Conservation (phyloP, 1,140 invertebrate species). For the Drosophila nasuta region DNA sequence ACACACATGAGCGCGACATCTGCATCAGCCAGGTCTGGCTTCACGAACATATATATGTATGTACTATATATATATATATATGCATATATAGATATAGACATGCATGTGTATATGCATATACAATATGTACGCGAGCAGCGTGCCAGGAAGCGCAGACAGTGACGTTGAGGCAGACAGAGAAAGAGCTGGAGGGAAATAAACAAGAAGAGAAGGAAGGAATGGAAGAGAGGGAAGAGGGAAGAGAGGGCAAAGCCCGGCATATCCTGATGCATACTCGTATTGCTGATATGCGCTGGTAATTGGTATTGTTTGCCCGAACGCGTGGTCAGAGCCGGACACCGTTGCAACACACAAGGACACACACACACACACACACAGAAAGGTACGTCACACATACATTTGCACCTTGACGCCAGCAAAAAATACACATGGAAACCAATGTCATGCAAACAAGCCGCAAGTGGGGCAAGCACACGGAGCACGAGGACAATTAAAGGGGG, state of each 20-base stretch:
- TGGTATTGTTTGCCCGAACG: constrained; percentile 80
- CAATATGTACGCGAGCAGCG: constrained; percentile 46
- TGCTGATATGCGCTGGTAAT: constrained; percentile 72
- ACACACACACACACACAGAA: constrained; percentile 14
- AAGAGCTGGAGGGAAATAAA: background rate
- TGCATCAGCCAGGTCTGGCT: constrained; percentile 22
- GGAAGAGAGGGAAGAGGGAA: background rate
- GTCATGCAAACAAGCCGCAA: constrained; percentile 39
- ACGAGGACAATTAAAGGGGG: background rate
- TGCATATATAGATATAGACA: constrained; percentile 38
- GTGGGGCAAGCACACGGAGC: constrained; percentile 18
- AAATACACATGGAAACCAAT: constrained; percentile 46
- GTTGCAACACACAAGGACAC: constrained; percentile 33
- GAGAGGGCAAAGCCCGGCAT: constrained; percentile 42
- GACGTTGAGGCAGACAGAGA: background rate
- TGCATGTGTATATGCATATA: constrained; percentile 32
- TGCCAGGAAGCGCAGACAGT: constrained; percentile 51
- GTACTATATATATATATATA: no score
- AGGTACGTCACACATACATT: constrained; percentile 21
- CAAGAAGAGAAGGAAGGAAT: background rate
- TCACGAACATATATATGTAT: constrained; percentile 49
- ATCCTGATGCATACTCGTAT: constrained; percentile 55
- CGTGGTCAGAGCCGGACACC: constrained; percentile 63
- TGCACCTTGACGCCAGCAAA: constrained; percentile 47
- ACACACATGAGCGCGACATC: constrained; percentile 30